A percentile compares a stretch with the other conserved stretches of the same genome.
phyloP scores from a whole-genome alignment of 1,140 invertebrate genomes.

The Carcinoscorpius rotundicauda region DNA sequence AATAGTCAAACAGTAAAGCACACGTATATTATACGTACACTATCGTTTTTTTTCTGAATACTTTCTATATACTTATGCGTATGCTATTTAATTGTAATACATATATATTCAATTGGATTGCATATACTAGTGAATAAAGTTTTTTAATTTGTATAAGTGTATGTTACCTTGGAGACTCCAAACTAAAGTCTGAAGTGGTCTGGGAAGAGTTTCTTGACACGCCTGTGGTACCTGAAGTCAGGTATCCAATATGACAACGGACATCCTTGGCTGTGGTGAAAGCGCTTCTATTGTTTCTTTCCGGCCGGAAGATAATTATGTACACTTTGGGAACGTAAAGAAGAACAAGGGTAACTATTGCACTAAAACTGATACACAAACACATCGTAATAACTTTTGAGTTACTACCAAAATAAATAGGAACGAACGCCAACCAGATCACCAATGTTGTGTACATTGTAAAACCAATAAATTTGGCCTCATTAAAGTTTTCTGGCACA shows the following conservation, averaged over 20 bases:
- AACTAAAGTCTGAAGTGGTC: conserved; percentile 26
- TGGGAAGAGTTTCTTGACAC: conserved; percentile 27
- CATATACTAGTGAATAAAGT: no score
- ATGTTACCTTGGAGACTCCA: conserved; percentile 25
- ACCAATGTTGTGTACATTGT: conserved; percentile 81
- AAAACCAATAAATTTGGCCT: conserved; percentile 69
- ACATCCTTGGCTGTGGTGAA: conserved; percentile 67
- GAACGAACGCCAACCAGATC: conserved; percentile 77
- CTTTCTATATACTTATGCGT: no score
- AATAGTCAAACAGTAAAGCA: no score
- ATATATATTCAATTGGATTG: no score
- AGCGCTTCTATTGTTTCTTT: conserved; percentile 60
- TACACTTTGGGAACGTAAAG: conserved; percentile 69
- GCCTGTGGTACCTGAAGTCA: conserved; percentile 9
- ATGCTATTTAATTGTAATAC: no score
- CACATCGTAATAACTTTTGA: conserved; percentile 56
- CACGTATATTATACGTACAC: no score
- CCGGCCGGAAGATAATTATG: conserved; percentile 59
- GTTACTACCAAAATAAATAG: conserved; percentile 66
- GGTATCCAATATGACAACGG: conserved; percentile 55
- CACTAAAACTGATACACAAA: conserved; percentile 53
- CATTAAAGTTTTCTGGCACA: conserved; percentile 79
- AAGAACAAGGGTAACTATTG: conserved; percentile 58
- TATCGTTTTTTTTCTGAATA: no score
- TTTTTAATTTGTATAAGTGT: no score